Conservation (phyloP, 2,797 vertebrate genomes). For the Tenualosa ilisha region DNA sequence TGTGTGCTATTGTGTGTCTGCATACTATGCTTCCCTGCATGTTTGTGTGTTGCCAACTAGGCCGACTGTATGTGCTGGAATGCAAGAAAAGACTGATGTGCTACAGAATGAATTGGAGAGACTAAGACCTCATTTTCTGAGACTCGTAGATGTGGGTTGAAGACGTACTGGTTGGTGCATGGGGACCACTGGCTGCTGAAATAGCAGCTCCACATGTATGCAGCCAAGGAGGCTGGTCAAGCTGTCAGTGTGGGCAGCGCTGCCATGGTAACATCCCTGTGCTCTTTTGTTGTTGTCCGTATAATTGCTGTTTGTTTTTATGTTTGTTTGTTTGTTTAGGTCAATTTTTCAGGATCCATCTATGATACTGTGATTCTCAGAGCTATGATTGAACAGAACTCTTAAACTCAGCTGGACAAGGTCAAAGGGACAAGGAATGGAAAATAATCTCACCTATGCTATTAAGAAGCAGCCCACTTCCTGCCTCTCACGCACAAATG, state of each 20-base stretch:
- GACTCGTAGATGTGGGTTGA: background rate
- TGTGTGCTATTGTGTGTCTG: conserved; percentile 30
- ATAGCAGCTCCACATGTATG: background rate
- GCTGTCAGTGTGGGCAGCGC: conserved; percentile 52
- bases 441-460: background rate
- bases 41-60: conserved; percentile 1
- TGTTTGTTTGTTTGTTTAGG: background rate
- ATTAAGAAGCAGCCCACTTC: background rate
- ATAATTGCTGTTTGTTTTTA: conserved; percentile 16
- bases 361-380: background rate
- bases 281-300: background rate
- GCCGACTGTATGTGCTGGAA: background rate
- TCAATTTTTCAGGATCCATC: background rate
- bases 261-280: conserved; percentile 57
- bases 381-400: background rate
- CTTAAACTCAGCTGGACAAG: background rate
- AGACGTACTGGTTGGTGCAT: background rate
- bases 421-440: background rate
- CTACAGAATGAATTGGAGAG: background rate
- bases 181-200: background rate
- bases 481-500: background rate
- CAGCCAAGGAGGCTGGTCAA: conserved; percentile 46
- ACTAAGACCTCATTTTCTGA: background rate
- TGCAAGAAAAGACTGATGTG: background rate
- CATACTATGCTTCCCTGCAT: background rate